Evolutionary conservation across 2,113 vertebrate genomes (phyloP).

Genomic region (Tonatia bakeri): DNA sequence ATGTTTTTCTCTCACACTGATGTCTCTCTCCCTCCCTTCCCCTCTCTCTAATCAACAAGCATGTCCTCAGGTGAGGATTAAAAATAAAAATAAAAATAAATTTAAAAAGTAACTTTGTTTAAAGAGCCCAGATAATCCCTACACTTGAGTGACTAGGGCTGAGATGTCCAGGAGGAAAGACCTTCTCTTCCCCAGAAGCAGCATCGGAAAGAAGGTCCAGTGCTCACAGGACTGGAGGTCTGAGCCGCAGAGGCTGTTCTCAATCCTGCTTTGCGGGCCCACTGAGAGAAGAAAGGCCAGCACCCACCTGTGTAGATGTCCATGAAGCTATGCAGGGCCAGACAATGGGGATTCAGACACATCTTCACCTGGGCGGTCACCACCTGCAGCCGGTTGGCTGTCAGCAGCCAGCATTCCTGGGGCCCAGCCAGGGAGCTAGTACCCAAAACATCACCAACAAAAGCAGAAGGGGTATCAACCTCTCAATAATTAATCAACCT

Average conservation of each 20-base stretch:
- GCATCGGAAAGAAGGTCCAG: neutral
- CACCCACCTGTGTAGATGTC: conserved; percentile 94
- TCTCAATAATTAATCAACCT: neutral
- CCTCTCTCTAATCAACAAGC: neutral
- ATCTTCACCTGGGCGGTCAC: conserved; percentile 94
- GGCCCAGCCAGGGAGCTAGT: conserved; percentile 90
- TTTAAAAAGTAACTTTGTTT: neutral
- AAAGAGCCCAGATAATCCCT: neutral
- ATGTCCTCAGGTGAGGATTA: too few relatives aligned
- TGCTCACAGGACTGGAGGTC: neutral
- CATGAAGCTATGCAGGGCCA: conserved; percentile 95
- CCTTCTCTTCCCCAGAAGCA: neutral
- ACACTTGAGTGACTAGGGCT: neutral
- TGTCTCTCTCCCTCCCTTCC: neutral
- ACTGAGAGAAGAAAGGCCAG: neutral
- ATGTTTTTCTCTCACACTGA: neutral
- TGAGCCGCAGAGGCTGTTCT: neutral
- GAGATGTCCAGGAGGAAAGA: neutral
- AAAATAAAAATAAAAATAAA: neutral
- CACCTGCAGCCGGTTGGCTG: conserved; percentile 88
- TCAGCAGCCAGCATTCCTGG: conserved; percentile 96
- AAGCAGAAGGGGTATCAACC: conserved; percentile 3
- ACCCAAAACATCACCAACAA: conserved; percentile 45
- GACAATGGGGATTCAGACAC: conserved; percentile 91
- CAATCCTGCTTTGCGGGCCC: neutral